Evolutionary conservation across 2,113 vertebrate species (phyloP).

Genomic region (Cepphus grylle): DNA sequence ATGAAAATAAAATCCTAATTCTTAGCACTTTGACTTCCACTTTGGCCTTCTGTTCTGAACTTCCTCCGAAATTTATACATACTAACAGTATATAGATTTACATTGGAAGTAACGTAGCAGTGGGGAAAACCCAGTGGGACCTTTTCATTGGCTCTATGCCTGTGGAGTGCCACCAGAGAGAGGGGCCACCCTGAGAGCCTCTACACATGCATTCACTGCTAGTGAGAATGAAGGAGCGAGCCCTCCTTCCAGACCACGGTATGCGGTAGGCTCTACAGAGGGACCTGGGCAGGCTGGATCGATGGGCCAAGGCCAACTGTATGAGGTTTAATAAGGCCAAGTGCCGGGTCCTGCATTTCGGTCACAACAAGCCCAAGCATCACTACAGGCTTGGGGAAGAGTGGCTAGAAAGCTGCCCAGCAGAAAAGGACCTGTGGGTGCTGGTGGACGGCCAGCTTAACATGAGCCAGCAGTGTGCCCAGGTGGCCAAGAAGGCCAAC

Average conservation of each 20-base stretch:
- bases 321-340: no score
- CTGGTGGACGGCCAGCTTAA: no score
- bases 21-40: background rate
- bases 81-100: background rate
- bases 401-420: no score
- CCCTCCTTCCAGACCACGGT: background rate
- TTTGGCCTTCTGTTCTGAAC: background rate
- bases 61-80: background rate
- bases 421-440: no score
- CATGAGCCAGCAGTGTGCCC: no score
- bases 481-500: no score
- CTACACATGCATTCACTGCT: background rate
- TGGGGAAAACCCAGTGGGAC: background rate
- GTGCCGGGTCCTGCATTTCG: no score
- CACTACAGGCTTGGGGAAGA: no score
- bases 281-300: no score
- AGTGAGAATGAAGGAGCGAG: background rate
- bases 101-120: background rate
- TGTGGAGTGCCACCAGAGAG: background rate
- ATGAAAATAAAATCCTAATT: background rate
- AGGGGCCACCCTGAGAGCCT: fast-evolving
- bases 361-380: no score
- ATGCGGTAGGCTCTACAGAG: no score
- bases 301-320: no score
- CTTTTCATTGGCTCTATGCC: background rate